Evolutionary conservation across 2,888 invertebrate species (phyloP).

Genomic region (Encarsia formosa): DNA sequence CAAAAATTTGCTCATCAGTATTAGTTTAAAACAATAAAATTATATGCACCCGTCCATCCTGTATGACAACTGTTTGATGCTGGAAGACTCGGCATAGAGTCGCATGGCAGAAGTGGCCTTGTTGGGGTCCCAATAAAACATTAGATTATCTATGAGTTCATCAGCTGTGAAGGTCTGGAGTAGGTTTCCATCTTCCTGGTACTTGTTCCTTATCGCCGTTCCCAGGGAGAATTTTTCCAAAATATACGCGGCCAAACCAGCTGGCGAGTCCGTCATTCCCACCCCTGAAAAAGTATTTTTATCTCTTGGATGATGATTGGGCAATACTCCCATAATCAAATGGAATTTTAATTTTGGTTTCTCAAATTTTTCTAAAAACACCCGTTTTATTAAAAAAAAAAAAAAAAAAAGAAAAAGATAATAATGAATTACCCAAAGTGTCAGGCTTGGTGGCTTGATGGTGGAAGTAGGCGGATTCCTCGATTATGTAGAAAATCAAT

Average conservation of each 20-base stretch:
- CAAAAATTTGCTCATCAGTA: no score
- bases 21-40: no score
- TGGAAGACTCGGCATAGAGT: constrained; percentile 61
- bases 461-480: constrained; percentile 48
- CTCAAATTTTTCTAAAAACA: neutral
- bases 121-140: constrained; percentile 56
- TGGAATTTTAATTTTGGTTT: neutral
- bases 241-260: constrained; percentile 86
- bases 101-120: constrained; percentile 54
- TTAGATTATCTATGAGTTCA: constrained; percentile 55
- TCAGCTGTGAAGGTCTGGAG: constrained; percentile 54
- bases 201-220: constrained; percentile 52
- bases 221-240: constrained; percentile 79
- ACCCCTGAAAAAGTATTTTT: constrained; percentile 59
- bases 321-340: no score
- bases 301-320: no score
- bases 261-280: constrained; percentile 71
- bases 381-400: no score
- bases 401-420: no score
- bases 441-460: constrained; percentile 72
- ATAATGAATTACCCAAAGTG: constrained; percentile 68
- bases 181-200: constrained; percentile 62
- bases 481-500: constrained; percentile 28
- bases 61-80: neutral
- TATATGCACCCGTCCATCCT: constrained; percentile 14